Base-by-base conservation (phyloP, 2,113 vertebrate genomes). In the Dicrurus megarhynchus region DNA sequence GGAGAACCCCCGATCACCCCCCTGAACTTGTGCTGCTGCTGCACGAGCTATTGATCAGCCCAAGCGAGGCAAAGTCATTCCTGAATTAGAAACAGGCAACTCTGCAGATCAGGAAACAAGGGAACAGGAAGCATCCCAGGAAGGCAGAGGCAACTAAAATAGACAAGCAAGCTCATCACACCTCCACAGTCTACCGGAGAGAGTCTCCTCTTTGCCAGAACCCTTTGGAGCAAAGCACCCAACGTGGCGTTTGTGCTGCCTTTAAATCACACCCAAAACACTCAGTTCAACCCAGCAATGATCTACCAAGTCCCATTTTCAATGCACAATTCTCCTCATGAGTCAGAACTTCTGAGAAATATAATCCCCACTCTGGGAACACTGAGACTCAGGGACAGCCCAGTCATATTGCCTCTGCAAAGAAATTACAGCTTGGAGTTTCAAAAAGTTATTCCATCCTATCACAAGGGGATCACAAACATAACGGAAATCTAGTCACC, bases 161-260 rank as follows among this genome's bases (percentile, higher is more conserved):
- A 93, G 85, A 78, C 39, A 20, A 60, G 86, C 83, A 78, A 81
- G 88, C 85, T 92, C 92, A 91, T 94, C 85, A 84, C 90, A 92
- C 88, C 88, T 95, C 90, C 96, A 88, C 67, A 92, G 69, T 33
- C 65, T 59, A 7, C 53, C 37, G 56, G 26, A 78, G 60, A 61
- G 39, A 69, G 57, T 1, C 32, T 19, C 55, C 55, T 42, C 71
- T 30, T 27, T 75, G 90, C 89, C 89, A 96, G 84, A 63, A n/a
- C 2, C 61, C 61, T 55, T 8, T 52, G 57, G 68, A 91, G 71
- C 77, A 24, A 13, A 63, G 17, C 92, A 79, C 44, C 52, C 53
- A 68, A 3, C 24, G 37, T 23, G 42, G 42, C 35, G 70, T 21
- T 77, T 82, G 64, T n/a, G 65, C n/a, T 61, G 84, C 53, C n/a